Evolutionary conservation across 2,888 invertebrate species (phyloP).

Genomic region (Criorhina ranunculi): DNA sequence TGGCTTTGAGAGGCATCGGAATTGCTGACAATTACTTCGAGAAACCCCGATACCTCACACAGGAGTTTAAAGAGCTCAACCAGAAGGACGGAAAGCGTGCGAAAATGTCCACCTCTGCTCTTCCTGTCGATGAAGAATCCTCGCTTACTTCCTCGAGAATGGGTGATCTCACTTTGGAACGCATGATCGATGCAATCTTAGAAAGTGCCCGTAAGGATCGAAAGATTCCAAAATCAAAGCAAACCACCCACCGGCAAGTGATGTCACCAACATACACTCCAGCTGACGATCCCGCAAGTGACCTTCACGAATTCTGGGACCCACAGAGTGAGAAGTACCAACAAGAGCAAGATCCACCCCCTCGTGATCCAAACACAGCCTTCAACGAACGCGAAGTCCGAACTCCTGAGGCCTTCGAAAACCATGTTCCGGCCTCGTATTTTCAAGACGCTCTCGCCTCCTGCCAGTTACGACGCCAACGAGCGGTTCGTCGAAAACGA

Average conservation of each 20-base stretch:
- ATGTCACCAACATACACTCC: conserved; percentile 83
- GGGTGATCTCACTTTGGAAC: conserved; percentile 83
- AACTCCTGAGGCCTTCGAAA: conserved; percentile 78
- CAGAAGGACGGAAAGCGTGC: conserved; percentile 44
- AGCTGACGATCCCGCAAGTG: conserved; percentile 84
- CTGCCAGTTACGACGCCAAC: conserved; percentile 81
- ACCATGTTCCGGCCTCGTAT: conserved; percentile 41
- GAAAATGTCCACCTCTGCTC: conserved; percentile 41
- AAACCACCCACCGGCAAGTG: conserved; percentile 44
- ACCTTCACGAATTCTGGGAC: conserved; percentile 83
- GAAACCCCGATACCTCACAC: conserved; percentile 82
- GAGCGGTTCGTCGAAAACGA: conserved; percentile 82
- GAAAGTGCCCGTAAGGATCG: conserved; percentile 83
- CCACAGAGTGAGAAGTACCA: conserved; percentile 76
- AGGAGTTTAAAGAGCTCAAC: conserved; percentile 66
- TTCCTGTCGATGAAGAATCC: conserved; percentile 64
- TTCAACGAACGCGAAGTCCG: conserved; percentile 82
- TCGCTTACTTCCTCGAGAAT: conserved; percentile 82
- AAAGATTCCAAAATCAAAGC: conserved; percentile 77
- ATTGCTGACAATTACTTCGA: conserved; percentile 84
- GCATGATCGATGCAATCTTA: conserved; percentile 84
- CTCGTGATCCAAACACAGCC: background rate
- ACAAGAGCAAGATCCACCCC: conserved; percentile 67
- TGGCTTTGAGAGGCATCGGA: conserved; percentile 83
- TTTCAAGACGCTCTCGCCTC: conserved; percentile 62